Conservation (phyloP, 2,888 invertebrate species). For the Neoscelio sp. region DNA sequence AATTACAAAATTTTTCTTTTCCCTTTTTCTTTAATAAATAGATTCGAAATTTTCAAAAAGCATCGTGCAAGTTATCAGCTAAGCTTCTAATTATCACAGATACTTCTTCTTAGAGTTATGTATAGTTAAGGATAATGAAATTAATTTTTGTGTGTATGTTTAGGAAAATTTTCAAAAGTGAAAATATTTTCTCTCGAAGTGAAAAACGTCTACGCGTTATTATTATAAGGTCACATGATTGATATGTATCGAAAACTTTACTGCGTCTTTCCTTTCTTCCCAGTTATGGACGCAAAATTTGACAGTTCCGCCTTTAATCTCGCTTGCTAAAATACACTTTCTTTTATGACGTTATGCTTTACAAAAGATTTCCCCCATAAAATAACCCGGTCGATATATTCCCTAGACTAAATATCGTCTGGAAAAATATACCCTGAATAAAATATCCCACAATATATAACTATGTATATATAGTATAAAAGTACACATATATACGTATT, state of each 20-base stretch:
- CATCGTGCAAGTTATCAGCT: conserved; percentile 55
- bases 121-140: conserved; percentile 56
- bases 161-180: conserved; percentile 52
- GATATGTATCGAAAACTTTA: conserved; percentile 64
- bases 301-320: conserved; percentile 9
- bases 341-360: conserved; percentile 31
- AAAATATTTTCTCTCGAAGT: conserved; percentile 42
- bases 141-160: conserved; percentile 41
- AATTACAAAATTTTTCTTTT: conserved; percentile 1
- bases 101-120: conserved; percentile 61
- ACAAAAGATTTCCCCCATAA: no score
- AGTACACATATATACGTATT: no score
- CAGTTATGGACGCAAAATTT: conserved; percentile 47
- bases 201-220: conserved; percentile 43
- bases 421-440: no score
- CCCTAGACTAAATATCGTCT: no score
- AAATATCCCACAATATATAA: no score
- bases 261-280: conserved; percentile 54
- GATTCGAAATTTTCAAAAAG: conserved; percentile 29
- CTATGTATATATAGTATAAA: no score
- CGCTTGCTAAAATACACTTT: conserved; percentile 41
- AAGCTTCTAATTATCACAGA: conserved; percentile 65
- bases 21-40: not conserved
- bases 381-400: no score
- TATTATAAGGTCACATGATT: conserved; percentile 61